A percentile compares a stretch with the other conserved stretches of the same genome.
phyloP scores from a whole-genome alignment of 2,113 vertebrate genomes.

The Phoxinus phoxinus region DNA sequence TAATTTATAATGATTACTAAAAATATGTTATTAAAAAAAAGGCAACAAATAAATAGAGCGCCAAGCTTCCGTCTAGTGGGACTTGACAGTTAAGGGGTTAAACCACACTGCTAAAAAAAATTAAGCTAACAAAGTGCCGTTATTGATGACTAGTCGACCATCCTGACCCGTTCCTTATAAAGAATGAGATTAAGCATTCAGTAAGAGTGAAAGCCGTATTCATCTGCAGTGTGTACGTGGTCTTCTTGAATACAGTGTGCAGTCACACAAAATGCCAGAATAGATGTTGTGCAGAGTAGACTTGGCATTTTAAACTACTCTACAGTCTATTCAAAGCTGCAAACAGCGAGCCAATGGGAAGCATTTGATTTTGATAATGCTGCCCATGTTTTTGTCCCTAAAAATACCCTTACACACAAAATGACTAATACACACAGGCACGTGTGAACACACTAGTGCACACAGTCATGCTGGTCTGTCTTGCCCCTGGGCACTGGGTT shows the following conservation, averaged over 20 bases:
- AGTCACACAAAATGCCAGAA: slow-evolving; percentile 1
- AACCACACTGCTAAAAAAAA: not conserved
- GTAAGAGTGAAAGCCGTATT: not conserved
- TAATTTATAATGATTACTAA: too few relatives aligned
- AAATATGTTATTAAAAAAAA: too few relatives aligned
- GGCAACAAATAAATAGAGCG: too few relatives aligned
- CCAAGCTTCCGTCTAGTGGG: too few relatives aligned
- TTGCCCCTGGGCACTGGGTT: slow-evolving; percentile 42
- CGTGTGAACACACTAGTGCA: slow-evolving; percentile 8
- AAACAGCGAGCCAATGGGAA: not conserved
- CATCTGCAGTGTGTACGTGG: not conserved
- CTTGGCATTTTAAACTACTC: slow-evolving; percentile 3
- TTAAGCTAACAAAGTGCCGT: not conserved
- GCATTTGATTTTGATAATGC: not conserved
- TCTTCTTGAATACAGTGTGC: not conserved
- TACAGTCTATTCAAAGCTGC: slow-evolving; percentile 10
- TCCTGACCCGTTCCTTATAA: not conserved
- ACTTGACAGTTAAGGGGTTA: too few relatives aligned
- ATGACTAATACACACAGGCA: slow-evolving; percentile 3
- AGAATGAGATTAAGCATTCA: not conserved
- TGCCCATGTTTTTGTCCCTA: slow-evolving; percentile 4
- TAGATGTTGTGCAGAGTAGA: slow-evolving; percentile 7
- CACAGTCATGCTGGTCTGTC: slow-evolving; percentile 12
- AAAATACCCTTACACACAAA: slow-evolving; percentile 10
- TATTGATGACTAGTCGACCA: not conserved